Conservation (phyloP, 2,113 vertebrate species). For the Nipponia nippon region DNA sequence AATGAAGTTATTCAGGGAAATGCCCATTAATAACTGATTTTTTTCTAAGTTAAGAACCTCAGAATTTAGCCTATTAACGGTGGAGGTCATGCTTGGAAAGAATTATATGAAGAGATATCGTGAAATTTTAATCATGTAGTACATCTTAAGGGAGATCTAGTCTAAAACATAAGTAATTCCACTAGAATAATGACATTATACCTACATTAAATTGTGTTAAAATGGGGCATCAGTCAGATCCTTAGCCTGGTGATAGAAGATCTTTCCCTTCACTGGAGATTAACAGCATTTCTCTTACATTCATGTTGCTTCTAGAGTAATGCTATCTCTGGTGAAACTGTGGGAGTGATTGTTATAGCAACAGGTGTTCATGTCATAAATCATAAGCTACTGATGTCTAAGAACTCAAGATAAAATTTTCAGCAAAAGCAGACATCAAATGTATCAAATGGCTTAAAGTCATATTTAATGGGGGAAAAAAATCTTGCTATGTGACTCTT, state of each 20-base stretch:
- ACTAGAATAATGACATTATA: background rate
- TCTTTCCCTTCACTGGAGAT: background rate
- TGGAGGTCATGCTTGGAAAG: background rate
- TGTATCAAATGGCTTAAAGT: background rate
- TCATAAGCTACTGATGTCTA: background rate
- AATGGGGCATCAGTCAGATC: background rate
- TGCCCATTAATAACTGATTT: background rate
- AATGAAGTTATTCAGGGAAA: background rate
- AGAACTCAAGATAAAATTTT: background rate
- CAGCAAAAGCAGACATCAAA: background rate
- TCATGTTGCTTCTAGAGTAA: background rate
- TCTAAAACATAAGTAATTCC: background rate
- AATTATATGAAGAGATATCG: background rate
- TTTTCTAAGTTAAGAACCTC: background rate
- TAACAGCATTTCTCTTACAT: background rate
- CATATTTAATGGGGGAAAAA: background rate
- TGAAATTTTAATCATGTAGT: background rate
- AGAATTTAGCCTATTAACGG: background rate
- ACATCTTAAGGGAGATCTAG: background rate
- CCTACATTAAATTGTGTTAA: background rate
- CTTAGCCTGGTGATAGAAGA: background rate
- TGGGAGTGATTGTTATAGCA: background rate
- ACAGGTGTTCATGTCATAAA: background rate
- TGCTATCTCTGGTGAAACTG: background rate
- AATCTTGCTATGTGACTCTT: background rate